These are phyloP conservation scores for Exocentrus adspersus DNA, from an alignment of 2,888 invertebrate genomes.

Conservation along the genomic window DNA sequence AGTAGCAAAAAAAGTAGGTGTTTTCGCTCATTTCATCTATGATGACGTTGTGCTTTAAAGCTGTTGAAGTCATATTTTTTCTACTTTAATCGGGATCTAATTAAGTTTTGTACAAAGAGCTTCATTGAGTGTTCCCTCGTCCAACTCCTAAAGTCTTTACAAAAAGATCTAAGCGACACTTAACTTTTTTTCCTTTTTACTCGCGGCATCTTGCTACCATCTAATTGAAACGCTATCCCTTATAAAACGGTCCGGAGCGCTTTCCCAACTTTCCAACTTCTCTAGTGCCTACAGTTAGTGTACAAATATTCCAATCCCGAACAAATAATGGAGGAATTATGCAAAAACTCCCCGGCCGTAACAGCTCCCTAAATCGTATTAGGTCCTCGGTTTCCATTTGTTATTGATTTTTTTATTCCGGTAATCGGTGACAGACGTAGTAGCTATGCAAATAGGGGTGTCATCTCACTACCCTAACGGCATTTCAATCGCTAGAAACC, in stretches of 20 bases:
- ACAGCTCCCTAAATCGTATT: slow-evolving; percentile 23
- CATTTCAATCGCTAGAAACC: slow-evolving; percentile 26
- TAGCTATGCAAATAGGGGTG: slow-evolving; percentile 31
- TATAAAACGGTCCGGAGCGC: neutral
- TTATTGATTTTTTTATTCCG: slow-evolving; percentile 32
- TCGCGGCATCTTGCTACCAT: slow-evolving; percentile 10
- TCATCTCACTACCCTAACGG: slow-evolving; percentile 31
- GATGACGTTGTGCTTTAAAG: no score
- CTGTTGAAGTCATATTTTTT: no score
- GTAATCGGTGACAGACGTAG: slow-evolving; percentile 30
- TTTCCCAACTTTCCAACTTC: slow-evolving; percentile 7
- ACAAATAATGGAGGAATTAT: slow-evolving; percentile 18
- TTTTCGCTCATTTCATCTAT: no score
- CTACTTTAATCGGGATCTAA: no score
- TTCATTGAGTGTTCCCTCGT: no score
- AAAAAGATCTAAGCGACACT: neutral
- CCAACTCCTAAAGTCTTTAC: neutral
- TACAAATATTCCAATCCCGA: slow-evolving; percentile 24
- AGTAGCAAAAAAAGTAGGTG: no score
- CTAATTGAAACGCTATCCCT: slow-evolving; percentile 19
- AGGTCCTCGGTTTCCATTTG: slow-evolving; percentile 26
- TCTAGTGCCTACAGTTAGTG: slow-evolving; percentile 8
- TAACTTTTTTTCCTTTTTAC: slow-evolving; percentile 1
- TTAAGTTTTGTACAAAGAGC: no score
- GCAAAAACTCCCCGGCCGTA: slow-evolving; percentile 21